phyloP scores from a whole-genome alignment of 2,888 invertebrate genomes.

The Ramazzottius varieornatus region DNA sequence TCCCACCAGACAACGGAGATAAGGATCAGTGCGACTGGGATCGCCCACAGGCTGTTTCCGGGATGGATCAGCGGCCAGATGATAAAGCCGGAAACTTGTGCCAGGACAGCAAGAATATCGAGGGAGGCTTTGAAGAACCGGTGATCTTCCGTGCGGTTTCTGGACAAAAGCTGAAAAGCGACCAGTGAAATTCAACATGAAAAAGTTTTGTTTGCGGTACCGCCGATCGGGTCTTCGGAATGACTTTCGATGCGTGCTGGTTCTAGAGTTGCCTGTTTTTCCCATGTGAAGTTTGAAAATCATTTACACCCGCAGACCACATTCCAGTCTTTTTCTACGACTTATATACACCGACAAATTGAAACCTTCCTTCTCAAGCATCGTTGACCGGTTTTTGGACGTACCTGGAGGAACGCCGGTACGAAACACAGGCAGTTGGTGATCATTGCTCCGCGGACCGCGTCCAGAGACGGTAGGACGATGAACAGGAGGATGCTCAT shows the following conservation, averaged over 20 bases:
- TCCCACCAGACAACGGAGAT: conserved; percentile 94
- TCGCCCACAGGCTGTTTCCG: conserved; percentile 41
- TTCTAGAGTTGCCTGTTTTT: too few relatives aligned
- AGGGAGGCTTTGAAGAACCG: conserved; percentile 16
- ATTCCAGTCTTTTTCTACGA: too few relatives aligned
- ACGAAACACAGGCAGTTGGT: conserved; percentile 80
- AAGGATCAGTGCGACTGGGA: conserved; percentile 54
- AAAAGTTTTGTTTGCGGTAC: too few relatives aligned
- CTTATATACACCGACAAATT: too few relatives aligned
- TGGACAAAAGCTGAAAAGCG: conserved; percentile 32
- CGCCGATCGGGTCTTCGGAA: too few relatives aligned
- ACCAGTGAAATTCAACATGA: conserved; percentile 12
- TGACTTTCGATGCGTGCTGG: too few relatives aligned
- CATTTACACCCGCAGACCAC: too few relatives aligned
- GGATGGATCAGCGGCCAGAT: conserved; percentile 42
- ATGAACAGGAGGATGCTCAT: conserved; percentile 58
- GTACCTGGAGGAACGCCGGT: conserved; percentile 37
- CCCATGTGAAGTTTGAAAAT: too few relatives aligned
- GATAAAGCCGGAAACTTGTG: conserved; percentile 66
- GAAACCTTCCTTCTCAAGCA: neutral
- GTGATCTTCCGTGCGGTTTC: conserved; percentile 41
- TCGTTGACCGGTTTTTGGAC: conserved; percentile 7
- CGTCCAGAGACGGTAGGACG: conserved; percentile 68
- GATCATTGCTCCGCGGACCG: conserved; percentile 77
- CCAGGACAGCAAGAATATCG: conserved; percentile 56